These are phyloP conservation scores for Muntiacus reevesi DNA, from an alignment of 2,113 vertebrate species.

Conservation along the genomic window DNA sequence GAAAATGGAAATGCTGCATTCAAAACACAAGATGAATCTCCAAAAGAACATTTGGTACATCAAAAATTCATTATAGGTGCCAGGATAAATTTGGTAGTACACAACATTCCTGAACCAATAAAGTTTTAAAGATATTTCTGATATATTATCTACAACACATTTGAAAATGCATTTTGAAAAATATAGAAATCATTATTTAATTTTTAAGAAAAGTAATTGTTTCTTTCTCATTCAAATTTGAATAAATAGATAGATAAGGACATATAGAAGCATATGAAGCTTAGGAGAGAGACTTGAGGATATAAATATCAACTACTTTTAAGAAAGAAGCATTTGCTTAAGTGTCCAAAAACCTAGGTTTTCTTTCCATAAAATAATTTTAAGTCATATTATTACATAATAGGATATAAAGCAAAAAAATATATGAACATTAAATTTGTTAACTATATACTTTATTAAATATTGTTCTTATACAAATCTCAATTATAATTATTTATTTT, in stretches of 20 bases:
- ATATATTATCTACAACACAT: conserved; percentile 3
- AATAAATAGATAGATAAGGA: not conserved
- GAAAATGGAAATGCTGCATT: conserved; percentile 52
- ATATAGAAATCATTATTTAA: not conserved
- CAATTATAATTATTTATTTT: not conserved
- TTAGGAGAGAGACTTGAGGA: not conserved
- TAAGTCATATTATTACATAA: not conserved
- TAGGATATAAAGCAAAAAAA: not conserved
- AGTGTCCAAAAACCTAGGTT: rapidly evolving
- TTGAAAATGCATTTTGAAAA: not conserved
- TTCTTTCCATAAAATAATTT: not conserved
- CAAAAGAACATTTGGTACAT: conserved; percentile 72
- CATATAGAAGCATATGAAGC: not conserved
- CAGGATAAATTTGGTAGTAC: conserved; percentile 63
- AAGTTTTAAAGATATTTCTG: conserved; percentile 56
- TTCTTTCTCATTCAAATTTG: not conserved
- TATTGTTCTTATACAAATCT: not conserved
- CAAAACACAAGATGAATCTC: conserved; percentile 45
- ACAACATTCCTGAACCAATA: conserved; percentile 38
- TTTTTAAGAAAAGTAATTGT: not conserved
- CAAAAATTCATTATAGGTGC: conserved; percentile 66
- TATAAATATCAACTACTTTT: not conserved
- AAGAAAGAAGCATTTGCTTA: not conserved
- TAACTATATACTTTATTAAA: not conserved
- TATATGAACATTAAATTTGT: not conserved